A percentile compares a stretch with the other conserved stretches of the same genome.
phyloP scores from a whole-genome alignment of 2,888 invertebrate species.

The Amiota mariae region DNA sequence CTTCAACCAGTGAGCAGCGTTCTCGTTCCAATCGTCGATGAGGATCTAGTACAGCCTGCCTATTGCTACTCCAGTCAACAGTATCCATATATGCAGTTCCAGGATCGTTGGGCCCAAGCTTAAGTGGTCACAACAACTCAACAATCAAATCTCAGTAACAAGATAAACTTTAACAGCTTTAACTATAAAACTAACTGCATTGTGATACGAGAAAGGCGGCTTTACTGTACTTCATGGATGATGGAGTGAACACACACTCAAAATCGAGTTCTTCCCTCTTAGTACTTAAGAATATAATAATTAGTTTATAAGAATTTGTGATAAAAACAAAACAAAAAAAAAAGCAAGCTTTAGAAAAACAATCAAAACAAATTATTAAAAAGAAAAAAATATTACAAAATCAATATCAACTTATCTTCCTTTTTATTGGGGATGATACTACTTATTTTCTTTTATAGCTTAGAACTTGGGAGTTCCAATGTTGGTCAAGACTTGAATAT shows the following conservation, averaged over 20 bases:
- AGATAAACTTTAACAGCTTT: conserved; percentile 48
- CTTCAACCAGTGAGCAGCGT: conserved; percentile 69
- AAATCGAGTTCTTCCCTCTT: conserved; percentile 16
- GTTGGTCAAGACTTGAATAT: too few relatives aligned
- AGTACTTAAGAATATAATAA: background rate
- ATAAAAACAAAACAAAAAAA: conserved; percentile 50
- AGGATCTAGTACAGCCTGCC: conserved; percentile 70
- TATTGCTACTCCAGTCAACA: conserved; percentile 71
- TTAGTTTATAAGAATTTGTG: conserved; percentile 60
- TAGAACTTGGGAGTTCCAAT: background rate
- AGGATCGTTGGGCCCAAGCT: conserved; percentile 83
- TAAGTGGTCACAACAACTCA: conserved; percentile 66
- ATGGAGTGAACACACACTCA: conserved; percentile 30
- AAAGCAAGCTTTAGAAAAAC: conserved; percentile 54
- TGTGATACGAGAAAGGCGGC: conserved; percentile 44
- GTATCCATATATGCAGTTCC: conserved; percentile 69
- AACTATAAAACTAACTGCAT: conserved; percentile 52
- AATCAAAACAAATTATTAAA: conserved; percentile 43
- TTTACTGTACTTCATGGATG: too few relatives aligned
- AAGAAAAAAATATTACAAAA: conserved; percentile 43
- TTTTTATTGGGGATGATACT: conserved; percentile 27
- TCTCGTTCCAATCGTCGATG: conserved; percentile 57
- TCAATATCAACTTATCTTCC: conserved; percentile 40
- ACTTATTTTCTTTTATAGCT: background rate
- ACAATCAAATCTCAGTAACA: conserved; percentile 33